Evolutionary conservation across 2,113 vertebrate species (phyloP), one percentile per base, ranked within the genome.

Genomic region (Monopterus albus): DNA sequence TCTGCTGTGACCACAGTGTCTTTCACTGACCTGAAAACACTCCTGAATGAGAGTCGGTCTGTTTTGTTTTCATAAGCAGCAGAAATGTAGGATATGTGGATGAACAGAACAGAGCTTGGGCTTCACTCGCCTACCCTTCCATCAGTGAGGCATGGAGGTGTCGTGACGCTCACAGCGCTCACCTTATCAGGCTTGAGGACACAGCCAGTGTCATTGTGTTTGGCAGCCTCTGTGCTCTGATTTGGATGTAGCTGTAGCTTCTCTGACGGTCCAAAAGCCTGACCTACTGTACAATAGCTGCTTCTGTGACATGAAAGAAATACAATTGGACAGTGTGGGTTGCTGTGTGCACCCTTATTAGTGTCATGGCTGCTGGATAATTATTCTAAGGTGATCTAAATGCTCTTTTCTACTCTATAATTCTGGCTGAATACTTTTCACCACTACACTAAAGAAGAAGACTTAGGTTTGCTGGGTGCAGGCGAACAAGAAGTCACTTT

Each of bases 151-250:
- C 28, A 31, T 61, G 58, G 76, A 77, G 79, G 76, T 75, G 79
- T 74, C 31, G 28, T 69, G 74, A 60, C 40, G 50, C 78, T 68
- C 80, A 63, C 72, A 28, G 51, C 26, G 28, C 62, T 84, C 82
- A 79, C 79, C 75, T 85, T 64, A 77, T 81, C 78, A 61, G 38
- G 21, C 70, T 72, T 14, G 58, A 85, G 85, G 81, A 85, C 75
- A 82, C 78, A 56, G 71, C 55, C 50, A 13, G 65, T 83, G 82
- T 87, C 76, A 65, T 83, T 77, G 63, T 39, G 40, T 81, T 84
- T 88, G 78, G 76, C 72, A 71, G 66, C 18, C 13, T 66, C n/a
- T 50, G 15, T 39, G 59, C 50, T 72, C 29, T 61, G 75, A 62
- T 81, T 73, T 69, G 56, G 75, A 69, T 61, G 53, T 52, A 61